phyloP scores from a whole-genome alignment of 2,113 vertebrate species.

The Colinus virginianus region DNA sequence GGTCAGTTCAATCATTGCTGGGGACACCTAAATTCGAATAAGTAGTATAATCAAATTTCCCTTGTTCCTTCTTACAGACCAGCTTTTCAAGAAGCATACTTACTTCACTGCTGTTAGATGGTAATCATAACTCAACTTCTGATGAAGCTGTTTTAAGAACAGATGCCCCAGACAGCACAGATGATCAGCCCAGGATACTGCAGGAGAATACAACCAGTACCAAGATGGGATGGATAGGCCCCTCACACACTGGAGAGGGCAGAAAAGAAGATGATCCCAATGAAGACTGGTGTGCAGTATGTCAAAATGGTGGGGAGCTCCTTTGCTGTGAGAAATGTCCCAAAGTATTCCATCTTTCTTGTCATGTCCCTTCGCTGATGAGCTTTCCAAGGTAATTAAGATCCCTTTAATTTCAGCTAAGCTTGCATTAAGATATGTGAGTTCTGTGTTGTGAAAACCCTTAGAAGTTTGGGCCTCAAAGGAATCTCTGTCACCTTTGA shows the following conservation, averaged over 20 bases:
- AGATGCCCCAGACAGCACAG: constrained; percentile 85
- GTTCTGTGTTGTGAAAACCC: not conserved
- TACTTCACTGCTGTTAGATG: constrained; percentile 80
- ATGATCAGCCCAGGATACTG: constrained; percentile 72
- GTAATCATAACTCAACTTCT: constrained; percentile 60
- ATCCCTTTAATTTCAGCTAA: not conserved
- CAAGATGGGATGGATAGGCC: constrained; percentile 72
- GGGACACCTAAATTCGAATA: not conserved
- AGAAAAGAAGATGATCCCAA: constrained; percentile 87
- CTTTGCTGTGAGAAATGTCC: constrained; percentile 87
- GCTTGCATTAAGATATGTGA: not conserved
- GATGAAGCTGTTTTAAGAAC: constrained; percentile 70
- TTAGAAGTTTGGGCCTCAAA: not conserved
- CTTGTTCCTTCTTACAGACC: constrained; percentile 58
- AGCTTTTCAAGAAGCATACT: constrained; percentile 79
- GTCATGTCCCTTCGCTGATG: constrained; percentile 82
- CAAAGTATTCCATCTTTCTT: constrained; percentile 86
- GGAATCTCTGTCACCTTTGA: not conserved
- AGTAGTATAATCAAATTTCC: not conserved
- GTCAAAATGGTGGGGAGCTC: constrained; percentile 86
- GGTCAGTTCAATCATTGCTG: not conserved
- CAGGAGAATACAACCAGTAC: constrained; percentile 56
- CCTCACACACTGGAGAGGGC: constrained; percentile 64
- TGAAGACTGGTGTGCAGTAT: constrained; percentile 88
- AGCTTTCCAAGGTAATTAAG: constrained; percentile 83